These are phyloP conservation scores for Acanthurus leucopareius DNA, from an alignment of 2,797 vertebrate genomes.

Conservation along the genomic window DNA sequence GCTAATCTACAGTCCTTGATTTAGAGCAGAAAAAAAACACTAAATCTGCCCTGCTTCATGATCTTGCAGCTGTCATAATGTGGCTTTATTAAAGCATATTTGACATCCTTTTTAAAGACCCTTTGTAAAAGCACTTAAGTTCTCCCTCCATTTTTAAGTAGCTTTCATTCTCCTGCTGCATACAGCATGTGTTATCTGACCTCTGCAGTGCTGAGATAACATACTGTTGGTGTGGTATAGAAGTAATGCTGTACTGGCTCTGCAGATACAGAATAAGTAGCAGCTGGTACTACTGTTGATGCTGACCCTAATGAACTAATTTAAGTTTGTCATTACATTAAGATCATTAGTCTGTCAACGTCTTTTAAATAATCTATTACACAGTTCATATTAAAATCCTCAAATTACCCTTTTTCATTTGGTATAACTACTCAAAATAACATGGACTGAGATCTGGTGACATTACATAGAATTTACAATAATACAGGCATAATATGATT, in stretches of 20 bases:
- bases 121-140: constrained; percentile 16
- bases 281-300: constrained; percentile 1
- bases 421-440: not conserved
- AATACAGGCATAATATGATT: not conserved
- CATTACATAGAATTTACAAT: not conserved
- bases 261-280: not conserved
- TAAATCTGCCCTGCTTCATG: constrained; percentile 21
- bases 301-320: not conserved
- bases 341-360: not conserved
- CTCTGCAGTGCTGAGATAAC: constrained; percentile 28
- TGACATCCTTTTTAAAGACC: constrained; percentile 22
- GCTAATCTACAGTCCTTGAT: constrained; percentile 27
- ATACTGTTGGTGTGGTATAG: constrained; percentile 10
- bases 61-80: constrained; percentile 33
- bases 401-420: not conserved
- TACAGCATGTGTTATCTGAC: constrained; percentile 41
- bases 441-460: not conserved
- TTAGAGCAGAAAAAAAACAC: constrained; percentile 24
- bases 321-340: not conserved
- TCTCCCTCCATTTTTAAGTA: constrained; percentile 3
- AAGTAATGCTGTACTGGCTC: not conserved
- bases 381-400: not conserved
- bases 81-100: constrained; percentile 19
- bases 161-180: constrained; percentile 8
- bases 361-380: not conserved